Percentiles rank a stretch among this genome's conserved stretches.
These are phyloP conservation scores for Andinoacara biseriatus DNA, from an alignment of 2,113 vertebrate species.

Conservation along the genomic window DNA sequence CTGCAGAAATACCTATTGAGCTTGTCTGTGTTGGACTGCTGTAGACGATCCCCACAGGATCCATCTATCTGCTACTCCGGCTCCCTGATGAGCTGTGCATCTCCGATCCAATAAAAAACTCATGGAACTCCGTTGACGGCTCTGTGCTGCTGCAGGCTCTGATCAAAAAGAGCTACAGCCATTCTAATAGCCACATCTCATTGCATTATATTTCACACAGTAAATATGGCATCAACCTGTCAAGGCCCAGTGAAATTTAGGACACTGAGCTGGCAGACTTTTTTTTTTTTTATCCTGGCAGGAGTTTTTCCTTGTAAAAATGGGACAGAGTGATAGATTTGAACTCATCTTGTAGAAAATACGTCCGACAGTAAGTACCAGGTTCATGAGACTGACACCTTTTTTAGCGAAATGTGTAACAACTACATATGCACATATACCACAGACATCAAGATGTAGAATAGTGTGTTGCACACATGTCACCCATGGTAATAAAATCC, in stretches of 20 bases:
- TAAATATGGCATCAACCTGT: slow-evolving; percentile 78
- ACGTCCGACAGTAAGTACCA: not conserved
- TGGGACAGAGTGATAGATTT: slow-evolving; percentile 50
- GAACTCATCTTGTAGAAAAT: slow-evolving; percentile 12
- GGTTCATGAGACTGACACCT: slow-evolving; percentile 6
- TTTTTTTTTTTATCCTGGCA: slow-evolving; percentile 40
- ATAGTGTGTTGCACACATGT: slow-evolving; percentile 2
- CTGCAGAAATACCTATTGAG: slow-evolving; percentile 30
- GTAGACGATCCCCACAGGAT: slow-evolving; percentile 48
- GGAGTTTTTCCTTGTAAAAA: slow-evolving; percentile 48
- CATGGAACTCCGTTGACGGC: slow-evolving; percentile 62
- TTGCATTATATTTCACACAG: slow-evolving; percentile 78
- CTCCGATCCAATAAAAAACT: slow-evolving; percentile 69
- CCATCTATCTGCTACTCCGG: slow-evolving; percentile 42
- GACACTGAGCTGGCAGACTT: slow-evolving; percentile 47
- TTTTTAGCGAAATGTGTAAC: slow-evolving; percentile 23
- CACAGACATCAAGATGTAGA: not conserved
- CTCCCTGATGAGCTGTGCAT: slow-evolving; percentile 61
- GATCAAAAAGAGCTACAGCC: slow-evolving; percentile 74
- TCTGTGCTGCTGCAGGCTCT: slow-evolving; percentile 63
- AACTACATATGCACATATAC: slow-evolving; percentile 15
- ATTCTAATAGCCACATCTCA: slow-evolving; percentile 76
- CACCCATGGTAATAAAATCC: not conserved
- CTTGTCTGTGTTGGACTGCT: slow-evolving; percentile 9
- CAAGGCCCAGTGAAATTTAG: slow-evolving; percentile 69